Evolutionary conservation across 2,888 invertebrate species (phyloP), one percentile per base, ranked within the genome.

Genomic region (Eugnorisma glareosa): DNA sequence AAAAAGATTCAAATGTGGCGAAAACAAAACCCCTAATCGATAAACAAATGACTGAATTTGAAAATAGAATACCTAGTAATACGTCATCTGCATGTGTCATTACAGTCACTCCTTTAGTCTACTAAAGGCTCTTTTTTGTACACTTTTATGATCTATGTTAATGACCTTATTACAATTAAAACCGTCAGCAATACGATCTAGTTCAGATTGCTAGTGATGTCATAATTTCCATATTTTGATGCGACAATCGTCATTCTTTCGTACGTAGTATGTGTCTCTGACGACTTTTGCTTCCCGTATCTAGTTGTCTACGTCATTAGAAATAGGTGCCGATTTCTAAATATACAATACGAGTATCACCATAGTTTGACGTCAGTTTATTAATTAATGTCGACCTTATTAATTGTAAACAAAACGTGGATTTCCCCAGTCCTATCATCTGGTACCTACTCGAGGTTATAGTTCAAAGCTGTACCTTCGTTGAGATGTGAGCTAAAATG

Each of bases 371-470:
- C 85, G 82, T 85, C 71, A 57, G 15, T 71, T 75, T 37, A 75
- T 77, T 79, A 87, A 73, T 87, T 81, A 81, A 64, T 67, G 67
- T 61, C n/a, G 45, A 45, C 31, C 48, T 69, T 77, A 83, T 69
- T 77, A 83, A 73, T 45, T 70, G 72, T 80, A 88, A 84, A 88
- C 81, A 84, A 73, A 84, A 24, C 7, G 24, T 57, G 86, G 77
- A 35, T 80, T 88, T 88, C 75, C 88, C 86, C 63, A 13, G 59
- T 40, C 28, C 69, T 82, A 82, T 83, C 81, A 69, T 67, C 73
- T 21, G 45, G 40, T 75, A 31, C 73, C 75, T 75, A 86, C n/a
- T 31, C 15, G 48, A 70, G 83, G 82, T 83, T 70, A 85, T 35
- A 70, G 77, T 61, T 85, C 81, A 75, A 13, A 73, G 0, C n/a